A percentile compares a stretch with the other conserved stretches of the same genome.
phyloP scores from a whole-genome alignment of 2,797 vertebrate genomes.

The Nothura maculosa region DNA sequence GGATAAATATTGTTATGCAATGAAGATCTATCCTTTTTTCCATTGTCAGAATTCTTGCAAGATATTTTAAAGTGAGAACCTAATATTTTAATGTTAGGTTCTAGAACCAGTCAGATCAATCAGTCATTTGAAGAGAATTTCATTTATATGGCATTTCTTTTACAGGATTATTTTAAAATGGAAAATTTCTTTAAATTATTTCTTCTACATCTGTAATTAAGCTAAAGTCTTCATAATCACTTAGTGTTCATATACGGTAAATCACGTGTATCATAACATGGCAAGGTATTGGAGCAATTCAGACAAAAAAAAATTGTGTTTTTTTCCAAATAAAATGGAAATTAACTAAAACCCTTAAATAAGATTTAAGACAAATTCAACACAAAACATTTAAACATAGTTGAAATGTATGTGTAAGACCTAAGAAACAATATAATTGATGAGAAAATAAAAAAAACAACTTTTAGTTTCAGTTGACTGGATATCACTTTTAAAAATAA shows the following conservation, averaged over 20 bases:
- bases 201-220: background rate
- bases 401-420: background rate
- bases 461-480: background rate
- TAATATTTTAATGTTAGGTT: background rate
- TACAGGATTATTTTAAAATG: background rate
- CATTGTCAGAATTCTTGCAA: background rate
- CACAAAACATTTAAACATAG: background rate
- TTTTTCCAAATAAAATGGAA: background rate
- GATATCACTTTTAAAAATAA: background rate
- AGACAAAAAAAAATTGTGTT: background rate
- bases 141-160: background rate
- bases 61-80: background rate
- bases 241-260: background rate
- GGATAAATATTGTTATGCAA: background rate
- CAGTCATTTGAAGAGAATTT: background rate
- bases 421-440: background rate
- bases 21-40: background rate
- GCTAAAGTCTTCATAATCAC: background rate
- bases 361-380: background rate
- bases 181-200: background rate
- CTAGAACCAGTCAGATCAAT: background rate
- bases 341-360: background rate
- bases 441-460: background rate
- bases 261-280: background rate
- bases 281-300: background rate